These are phyloP conservation scores for Rhagophthalmus giganteus DNA, from an alignment of 2,888 invertebrate genomes.

Conservation along the genomic window DNA sequence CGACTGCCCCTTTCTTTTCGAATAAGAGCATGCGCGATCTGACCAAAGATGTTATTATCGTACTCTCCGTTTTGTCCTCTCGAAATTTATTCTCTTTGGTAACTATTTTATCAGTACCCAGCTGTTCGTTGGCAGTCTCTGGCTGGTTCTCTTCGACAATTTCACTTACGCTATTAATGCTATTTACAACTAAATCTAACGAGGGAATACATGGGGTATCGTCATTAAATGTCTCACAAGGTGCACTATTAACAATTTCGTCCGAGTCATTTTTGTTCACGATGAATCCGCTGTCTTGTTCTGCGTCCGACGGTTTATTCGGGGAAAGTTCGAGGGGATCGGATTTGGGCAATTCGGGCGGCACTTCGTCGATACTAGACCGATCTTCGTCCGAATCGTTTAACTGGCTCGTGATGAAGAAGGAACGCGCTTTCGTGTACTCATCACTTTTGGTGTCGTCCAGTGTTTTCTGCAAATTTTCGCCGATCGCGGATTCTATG, in stretches of 20 bases:
- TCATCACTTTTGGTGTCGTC: conserved; percentile 42
- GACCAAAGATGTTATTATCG: conserved; percentile 52
- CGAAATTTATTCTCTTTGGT: conserved; percentile 50
- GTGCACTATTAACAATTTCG: conserved; percentile 32
- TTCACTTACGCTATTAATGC: conserved; percentile 32
- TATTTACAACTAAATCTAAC: conserved; percentile 33
- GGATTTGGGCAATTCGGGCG: conserved; percentile 33
- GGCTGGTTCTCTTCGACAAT: conserved; percentile 40
- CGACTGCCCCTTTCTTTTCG: conserved; percentile 48
- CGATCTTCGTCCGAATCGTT: too few species aligned
- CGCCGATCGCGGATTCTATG: too few species aligned
- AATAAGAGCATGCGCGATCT: conserved; percentile 53
- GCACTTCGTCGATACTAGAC: conserved; percentile 44
- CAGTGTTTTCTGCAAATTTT: too few species aligned
- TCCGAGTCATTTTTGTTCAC: conserved; percentile 11
- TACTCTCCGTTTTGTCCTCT: conserved; percentile 32
- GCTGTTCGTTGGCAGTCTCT: conserved; percentile 40
- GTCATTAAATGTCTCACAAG: conserved; percentile 37
- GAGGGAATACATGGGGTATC: conserved; percentile 36
- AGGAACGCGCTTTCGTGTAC: conserved; percentile 49
- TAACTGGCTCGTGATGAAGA: conserved; percentile 55
- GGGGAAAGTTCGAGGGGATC: conserved; percentile 12
- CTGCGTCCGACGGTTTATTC: conserved; percentile 38
- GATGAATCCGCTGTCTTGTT: conserved; percentile 20
- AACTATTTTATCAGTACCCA: conserved; percentile 47